Base-by-base conservation (phyloP, 2,888 invertebrate species). In the Scaptodrosophila latifasciaeformis region DNA sequence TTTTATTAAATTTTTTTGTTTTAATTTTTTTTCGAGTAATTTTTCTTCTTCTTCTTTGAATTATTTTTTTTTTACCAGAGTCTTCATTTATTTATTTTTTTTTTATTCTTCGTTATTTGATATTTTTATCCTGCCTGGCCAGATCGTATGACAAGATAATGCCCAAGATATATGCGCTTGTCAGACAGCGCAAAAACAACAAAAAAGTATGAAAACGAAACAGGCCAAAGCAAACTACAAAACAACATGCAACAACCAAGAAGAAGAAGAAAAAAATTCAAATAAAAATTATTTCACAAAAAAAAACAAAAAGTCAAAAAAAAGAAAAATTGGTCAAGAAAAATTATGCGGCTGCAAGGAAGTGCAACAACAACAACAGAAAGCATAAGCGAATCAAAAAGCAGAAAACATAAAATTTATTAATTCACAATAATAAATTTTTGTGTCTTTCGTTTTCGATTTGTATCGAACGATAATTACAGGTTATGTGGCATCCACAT, bases 391-490 rank as follows among this genome's bases (percentile, higher is more conserved):
- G n/a, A n/a, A n/a, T n/a, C n/a, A n/a, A 49, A 54, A 54, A 49
- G 62, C 59, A 49, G 46, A 49, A 35, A 69, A 74, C 71, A 70
- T 75, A 78, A 82, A 83, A 83, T 82, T 83, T 83, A 84, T 84
- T 83, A 84, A 84, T 83, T 81, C 84, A 72, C 79, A 85, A 84
- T 84, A 84, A 85, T 85, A 84, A 84, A 85, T 85, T 85, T 77
- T 81, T 83, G 82, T 85, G 85, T 86, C 86, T 85, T 82, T 84
- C 84, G 81, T 62, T 71, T 75, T 82, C 79, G 85, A 86, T 85
- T 86, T 82, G 81, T 85, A 86, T 84, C 86, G 83, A 84, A 75
- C 81, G 81, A 84, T 85, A 85, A 85, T 85, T 86, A 84, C 75
- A 82, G 82, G 86, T 80, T 86, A 66, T 65, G 66, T 57, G 54